phyloP scores from a whole-genome alignment of 2,113 vertebrate genomes.

The Cairina moschata region DNA sequence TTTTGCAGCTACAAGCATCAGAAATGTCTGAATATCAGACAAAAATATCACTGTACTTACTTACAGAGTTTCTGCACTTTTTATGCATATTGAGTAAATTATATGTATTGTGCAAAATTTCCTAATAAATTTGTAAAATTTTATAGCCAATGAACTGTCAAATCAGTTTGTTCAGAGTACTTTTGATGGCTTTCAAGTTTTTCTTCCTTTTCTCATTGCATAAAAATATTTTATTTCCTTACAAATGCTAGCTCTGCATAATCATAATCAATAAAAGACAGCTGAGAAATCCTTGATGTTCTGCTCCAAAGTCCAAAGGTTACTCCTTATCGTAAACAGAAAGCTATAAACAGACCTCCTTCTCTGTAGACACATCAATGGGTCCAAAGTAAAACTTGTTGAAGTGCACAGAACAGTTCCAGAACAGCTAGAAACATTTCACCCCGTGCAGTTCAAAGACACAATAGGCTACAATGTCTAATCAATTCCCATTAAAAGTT shows the following conservation, averaged over 20 bases:
- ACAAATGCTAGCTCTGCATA: not conserved
- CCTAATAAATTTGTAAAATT: not conserved
- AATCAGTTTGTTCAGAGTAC: not conserved
- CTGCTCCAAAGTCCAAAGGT: not conserved
- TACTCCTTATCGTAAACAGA: not conserved
- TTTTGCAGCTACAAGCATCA: not conserved
- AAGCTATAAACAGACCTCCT: not conserved
- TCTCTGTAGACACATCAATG: not conserved
- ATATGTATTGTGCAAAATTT: not conserved
- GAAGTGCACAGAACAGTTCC: not conserved
- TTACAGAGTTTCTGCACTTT: not conserved
- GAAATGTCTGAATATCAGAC: not conserved
- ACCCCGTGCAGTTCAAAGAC: not conserved
- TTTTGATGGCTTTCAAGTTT: not conserved
- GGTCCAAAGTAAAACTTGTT: not conserved
- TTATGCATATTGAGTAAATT: not conserved
- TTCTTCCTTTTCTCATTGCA: not conserved
- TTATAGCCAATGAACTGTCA: not conserved
- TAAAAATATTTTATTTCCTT: not conserved
- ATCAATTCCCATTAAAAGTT: not conserved
- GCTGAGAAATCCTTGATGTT: not conserved
- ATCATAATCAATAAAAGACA: not conserved
- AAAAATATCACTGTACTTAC: not conserved
- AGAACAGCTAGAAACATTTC: not conserved
- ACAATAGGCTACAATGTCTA: accelerated